Conservation (phyloP, 2,797 vertebrate species). For the Anisognathus igniventris region DNA sequence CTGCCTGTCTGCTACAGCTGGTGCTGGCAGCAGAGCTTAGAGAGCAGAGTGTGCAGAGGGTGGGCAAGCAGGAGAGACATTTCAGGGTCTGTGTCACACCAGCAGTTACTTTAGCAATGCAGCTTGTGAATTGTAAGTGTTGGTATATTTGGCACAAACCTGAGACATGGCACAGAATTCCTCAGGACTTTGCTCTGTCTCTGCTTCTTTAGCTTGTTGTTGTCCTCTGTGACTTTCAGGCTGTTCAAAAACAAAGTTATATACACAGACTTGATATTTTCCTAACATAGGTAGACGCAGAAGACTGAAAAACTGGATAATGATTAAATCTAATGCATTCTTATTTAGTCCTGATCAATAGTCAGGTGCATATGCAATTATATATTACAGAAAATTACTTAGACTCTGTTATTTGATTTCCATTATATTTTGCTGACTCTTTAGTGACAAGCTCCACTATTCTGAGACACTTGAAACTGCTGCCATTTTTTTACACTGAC, state of each 20-base stretch:
- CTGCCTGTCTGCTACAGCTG: accelerated
- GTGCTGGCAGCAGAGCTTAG: neutral
- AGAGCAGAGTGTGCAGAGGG: neutral
- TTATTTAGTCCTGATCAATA: neutral
- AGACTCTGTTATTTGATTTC: neutral
- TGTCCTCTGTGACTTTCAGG: neutral
- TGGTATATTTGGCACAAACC: neutral
- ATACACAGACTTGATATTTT: neutral
- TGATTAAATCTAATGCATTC: neutral
- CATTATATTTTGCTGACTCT: neutral
- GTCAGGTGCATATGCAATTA: neutral
- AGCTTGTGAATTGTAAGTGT: neutral
- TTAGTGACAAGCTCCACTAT: neutral
- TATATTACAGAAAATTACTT: neutral
- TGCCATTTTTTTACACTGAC: neutral
- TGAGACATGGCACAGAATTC: neutral
- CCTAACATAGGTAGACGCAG: neutral
- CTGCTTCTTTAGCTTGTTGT: neutral
- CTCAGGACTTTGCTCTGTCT: neutral
- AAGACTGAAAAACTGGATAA: neutral
- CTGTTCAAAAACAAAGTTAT: neutral
- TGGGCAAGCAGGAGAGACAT: neutral
- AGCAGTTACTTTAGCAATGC: neutral
- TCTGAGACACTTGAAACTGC: neutral
- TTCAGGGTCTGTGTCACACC: accelerated